A percentile compares a stretch with the other conserved stretches of the same genome.
phyloP scores from a whole-genome alignment of 2,888 invertebrate genomes.

The Theodoxus fluviatilis region DNA sequence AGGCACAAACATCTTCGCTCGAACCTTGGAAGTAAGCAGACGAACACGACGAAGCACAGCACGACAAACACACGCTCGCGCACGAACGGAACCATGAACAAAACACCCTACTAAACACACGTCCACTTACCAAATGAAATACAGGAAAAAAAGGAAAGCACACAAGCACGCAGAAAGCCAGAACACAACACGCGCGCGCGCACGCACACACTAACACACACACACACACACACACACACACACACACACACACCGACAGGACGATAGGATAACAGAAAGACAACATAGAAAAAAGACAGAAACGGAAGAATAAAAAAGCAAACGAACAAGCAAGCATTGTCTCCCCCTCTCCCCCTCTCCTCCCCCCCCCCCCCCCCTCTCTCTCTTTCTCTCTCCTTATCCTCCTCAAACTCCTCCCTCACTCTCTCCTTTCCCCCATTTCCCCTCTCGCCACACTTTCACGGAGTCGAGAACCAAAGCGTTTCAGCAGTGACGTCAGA shows the following conservation, averaged over 20 bases:
- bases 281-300: background rate
- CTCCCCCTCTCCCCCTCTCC: background rate
- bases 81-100: background rate
- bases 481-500: too few relatives aligned
- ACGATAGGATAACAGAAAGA: background rate
- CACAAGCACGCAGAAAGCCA: background rate
- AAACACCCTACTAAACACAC: constrained; percentile 1
- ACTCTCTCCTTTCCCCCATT: background rate
- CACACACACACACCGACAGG: constrained; percentile 6
- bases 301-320: too few relatives aligned
- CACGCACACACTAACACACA: background rate
- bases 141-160: background rate
- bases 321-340: too few relatives aligned
- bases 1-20: too few relatives aligned
- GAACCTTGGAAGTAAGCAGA: too few relatives aligned
- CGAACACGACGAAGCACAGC: too few relatives aligned
- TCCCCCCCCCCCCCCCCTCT: background rate
- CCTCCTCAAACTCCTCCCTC: background rate
- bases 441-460: background rate
- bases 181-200: background rate
- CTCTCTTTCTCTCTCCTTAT: background rate
- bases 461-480: background rate
- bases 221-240: constrained; percentile 3
- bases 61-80: background rate
- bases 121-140: background rate